Evolutionary conservation across 2,888 invertebrate species (phyloP).

Genomic region (Alentia gelatinosa): DNA sequence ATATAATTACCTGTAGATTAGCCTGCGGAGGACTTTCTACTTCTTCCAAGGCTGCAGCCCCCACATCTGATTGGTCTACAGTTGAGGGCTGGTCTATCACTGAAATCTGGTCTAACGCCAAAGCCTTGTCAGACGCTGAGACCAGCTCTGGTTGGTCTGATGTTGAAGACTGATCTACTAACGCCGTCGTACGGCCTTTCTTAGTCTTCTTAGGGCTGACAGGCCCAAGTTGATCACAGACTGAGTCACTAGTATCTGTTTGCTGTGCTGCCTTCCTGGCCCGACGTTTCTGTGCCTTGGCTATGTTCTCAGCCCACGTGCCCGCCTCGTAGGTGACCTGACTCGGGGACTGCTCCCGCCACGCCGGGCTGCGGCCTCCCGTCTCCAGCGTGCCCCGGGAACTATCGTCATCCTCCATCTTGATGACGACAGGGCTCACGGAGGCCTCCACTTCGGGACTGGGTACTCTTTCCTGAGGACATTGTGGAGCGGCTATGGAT

Average conservation of each 20-base stretch:
- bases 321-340: conserved; percentile 11
- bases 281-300: not conserved
- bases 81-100: not conserved
- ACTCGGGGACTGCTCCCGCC: not conserved
- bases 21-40: not conserved
- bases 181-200: too few relatives aligned
- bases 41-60: not conserved
- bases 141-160: not conserved
- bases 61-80: not conserved
- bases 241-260: not conserved
- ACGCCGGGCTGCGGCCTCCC: not conserved
- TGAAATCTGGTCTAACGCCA: not conserved
- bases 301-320: not conserved
- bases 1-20: not conserved
- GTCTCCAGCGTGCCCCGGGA: not conserved
- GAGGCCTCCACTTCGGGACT: too few relatives aligned
- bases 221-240: not conserved
- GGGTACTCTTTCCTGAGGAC: not conserved
- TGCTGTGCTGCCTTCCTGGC: not conserved
- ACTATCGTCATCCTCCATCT: not conserved
- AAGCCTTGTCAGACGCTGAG: not conserved
- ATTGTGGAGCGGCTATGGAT: not conserved
- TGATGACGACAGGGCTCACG: not conserved
- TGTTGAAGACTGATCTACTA: not conserved
- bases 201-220: not conserved